phyloP scores from a whole-genome alignment of 2,888 invertebrate genomes.

The Glaucopsyche alexis region DNA sequence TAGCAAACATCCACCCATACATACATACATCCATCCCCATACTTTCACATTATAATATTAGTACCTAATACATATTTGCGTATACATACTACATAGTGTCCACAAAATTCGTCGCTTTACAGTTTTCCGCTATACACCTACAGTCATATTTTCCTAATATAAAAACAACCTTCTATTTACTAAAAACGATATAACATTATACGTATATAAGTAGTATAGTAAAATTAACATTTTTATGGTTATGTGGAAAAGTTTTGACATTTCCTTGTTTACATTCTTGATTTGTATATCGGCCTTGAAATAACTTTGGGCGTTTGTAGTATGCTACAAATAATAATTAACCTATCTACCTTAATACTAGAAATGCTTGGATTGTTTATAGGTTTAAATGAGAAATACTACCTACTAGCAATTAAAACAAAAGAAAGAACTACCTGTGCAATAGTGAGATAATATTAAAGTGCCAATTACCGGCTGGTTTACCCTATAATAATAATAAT shows the following conservation, averaged over 20 bases:
- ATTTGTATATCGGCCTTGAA: background rate
- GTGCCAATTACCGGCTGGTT: background rate
- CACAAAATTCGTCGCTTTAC: too few species aligned
- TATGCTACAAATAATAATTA: background rate
- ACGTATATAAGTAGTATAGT: background rate
- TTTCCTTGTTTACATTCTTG: background rate
- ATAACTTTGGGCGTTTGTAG: background rate
- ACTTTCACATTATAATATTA: too few species aligned
- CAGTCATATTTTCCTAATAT: too few species aligned
- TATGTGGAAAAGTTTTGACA: slow-evolving; percentile 5
- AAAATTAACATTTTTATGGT: background rate
- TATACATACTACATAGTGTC: too few species aligned
- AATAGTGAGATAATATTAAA: too few species aligned
- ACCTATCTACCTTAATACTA: background rate
- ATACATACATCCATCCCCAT: too few species aligned
- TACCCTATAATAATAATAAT: background rate
- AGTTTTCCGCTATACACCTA: too few species aligned
- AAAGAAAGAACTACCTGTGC: too few species aligned
- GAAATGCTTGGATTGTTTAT: background rate
- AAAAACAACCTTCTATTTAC: background rate
- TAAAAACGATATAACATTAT: background rate
- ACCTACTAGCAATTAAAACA: too few species aligned
- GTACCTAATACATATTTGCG: too few species aligned
- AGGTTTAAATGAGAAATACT: too few species aligned
- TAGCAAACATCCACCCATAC: too few species aligned